A percentile compares a stretch with the other conserved stretches of the same genome.
Evolutionary conservation across 2,888 invertebrate species (phyloP).

Genomic region (Chymomyza caudatula): DNA sequence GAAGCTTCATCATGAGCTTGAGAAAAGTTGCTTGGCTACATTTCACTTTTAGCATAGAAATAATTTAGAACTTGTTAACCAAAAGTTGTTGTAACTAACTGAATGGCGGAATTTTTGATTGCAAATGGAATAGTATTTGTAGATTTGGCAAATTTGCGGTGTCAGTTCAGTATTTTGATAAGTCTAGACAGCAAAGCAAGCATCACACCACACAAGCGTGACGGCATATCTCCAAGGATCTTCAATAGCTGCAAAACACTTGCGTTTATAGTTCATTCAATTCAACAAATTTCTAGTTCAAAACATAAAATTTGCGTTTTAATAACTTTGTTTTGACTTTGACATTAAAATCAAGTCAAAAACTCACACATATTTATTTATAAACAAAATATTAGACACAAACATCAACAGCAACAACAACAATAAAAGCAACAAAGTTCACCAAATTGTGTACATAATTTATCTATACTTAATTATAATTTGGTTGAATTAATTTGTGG

Average conservation of each 20-base stretch:
- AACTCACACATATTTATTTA: constrained; percentile 13
- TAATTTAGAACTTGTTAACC: constrained; percentile 64
- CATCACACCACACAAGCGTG: no score
- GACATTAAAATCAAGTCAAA: constrained; percentile 52
- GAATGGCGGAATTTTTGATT: background rate
- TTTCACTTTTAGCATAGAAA: constrained; percentile 73
- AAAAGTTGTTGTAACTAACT: background rate
- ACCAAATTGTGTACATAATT: constrained; percentile 38
- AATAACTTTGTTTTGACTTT: constrained; percentile 51
- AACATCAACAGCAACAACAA: constrained; percentile 7
- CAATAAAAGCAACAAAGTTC: constrained; percentile 13
- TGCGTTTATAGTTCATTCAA: no score
- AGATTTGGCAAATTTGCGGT: no score
- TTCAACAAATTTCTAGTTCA: no score
- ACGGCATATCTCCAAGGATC: no score
- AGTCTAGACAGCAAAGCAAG: no score
- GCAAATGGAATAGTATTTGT: background rate
- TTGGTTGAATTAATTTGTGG: constrained; percentile 14
- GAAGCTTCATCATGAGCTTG: constrained; percentile 34
- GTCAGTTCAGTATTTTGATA: no score
- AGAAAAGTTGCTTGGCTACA: constrained; percentile 65
- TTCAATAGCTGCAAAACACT: no score
- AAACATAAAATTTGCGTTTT: no score
- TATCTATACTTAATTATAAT: constrained; percentile 22
- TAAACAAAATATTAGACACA: background rate